Conservation (phyloP, 2,797 vertebrate species). For the Phrynocephalus guinanensis region DNA sequence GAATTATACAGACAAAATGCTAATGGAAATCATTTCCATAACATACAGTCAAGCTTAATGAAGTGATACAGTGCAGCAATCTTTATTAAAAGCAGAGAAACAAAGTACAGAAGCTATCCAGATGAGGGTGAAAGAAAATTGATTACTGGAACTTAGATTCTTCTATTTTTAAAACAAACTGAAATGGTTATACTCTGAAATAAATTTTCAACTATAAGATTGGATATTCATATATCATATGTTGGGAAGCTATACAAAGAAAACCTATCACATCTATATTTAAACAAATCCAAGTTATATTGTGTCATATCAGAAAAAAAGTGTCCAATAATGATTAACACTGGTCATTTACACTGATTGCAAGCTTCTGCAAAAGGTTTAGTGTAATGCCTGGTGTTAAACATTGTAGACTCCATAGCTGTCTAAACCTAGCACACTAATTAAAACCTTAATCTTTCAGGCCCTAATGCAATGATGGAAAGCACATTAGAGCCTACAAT, state of each 20-base stretch:
- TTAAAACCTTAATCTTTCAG: background rate
- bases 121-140: no score
- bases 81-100: background rate
- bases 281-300: slow-evolving; percentile 56
- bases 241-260: background rate
- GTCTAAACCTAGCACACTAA: slow-evolving; percentile 5
- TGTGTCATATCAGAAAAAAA: slow-evolving; percentile 48
- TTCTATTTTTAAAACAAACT: background rate
- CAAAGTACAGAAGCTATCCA: no score
- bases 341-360: background rate
- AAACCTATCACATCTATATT: slow-evolving; percentile 6
- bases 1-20: background rate
- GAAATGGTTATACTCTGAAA: background rate
- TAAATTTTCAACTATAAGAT: background rate
- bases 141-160: background rate
- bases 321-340: background rate
- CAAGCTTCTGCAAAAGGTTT: background rate
- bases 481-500: background rate
- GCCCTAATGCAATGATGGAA: background rate
- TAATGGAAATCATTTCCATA: background rate
- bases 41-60: background rate
- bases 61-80: background rate
- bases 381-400: background rate
- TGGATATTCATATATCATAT: slow-evolving; percentile 2
- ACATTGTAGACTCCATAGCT: background rate